phyloP scores from a whole-genome alignment of 2,797 vertebrate species.

The Sebastes elongatus region DNA sequence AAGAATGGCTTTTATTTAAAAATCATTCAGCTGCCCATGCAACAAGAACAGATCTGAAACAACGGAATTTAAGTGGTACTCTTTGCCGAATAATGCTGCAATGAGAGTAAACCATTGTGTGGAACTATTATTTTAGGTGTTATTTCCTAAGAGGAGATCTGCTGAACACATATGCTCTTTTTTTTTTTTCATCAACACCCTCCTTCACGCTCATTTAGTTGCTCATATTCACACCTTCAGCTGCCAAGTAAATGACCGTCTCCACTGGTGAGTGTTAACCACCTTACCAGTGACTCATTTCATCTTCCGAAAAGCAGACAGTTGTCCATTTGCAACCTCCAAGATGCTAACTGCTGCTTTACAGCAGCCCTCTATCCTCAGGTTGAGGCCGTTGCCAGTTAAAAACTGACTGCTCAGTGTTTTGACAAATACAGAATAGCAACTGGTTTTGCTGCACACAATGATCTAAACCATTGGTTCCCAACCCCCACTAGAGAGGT shows the following conservation, averaged over 20 bases:
- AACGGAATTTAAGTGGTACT: conserved; percentile 11
- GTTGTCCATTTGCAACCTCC: background rate
- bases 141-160: background rate
- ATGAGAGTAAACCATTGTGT: background rate
- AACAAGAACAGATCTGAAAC: background rate
- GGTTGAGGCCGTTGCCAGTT: background rate
- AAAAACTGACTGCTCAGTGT: background rate
- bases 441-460: background rate
- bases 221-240: conserved; percentile 49
- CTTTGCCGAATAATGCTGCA: background rate
- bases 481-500: too few relatives aligned
- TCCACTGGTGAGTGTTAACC: conserved; percentile 12
- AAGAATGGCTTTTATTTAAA: conserved; percentile 13
- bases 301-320: background rate
- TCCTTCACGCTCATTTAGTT: conserved; percentile 41
- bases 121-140: background rate
- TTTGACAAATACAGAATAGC: background rate
- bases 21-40: conserved; percentile 1
- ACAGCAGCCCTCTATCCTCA: background rate
- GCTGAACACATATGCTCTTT: conserved; percentile 28
- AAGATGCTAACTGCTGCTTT: background rate
- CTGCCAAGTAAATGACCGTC: conserved; percentile 37
- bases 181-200: conserved; percentile 32
- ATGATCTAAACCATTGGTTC: background rate
- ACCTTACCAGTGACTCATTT: background rate